phyloP scores from a whole-genome alignment of 2,797 vertebrate species.

The Muscicapa comitata region DNA sequence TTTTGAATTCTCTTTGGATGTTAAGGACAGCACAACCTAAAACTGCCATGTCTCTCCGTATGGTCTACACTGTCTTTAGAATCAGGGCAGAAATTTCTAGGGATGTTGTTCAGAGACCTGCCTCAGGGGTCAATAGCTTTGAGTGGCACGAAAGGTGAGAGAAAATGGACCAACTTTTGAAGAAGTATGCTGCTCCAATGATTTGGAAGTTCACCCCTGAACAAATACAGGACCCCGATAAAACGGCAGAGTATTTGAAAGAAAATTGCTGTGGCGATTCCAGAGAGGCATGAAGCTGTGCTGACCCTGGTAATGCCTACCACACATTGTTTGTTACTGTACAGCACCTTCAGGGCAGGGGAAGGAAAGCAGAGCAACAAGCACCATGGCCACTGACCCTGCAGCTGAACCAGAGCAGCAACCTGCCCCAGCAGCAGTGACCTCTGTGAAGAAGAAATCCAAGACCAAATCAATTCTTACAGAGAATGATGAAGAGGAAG shows the following conservation, averaged over 20 bases:
- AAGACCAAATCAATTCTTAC: background rate
- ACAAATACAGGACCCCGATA: background rate
- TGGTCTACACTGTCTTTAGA: background rate
- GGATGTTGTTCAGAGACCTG: background rate
- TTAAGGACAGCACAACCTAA: background rate
- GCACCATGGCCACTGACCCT: background rate
- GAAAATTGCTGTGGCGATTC: background rate
- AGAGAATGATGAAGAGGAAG: background rate
- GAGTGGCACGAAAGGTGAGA: no score
- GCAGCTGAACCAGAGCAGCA: background rate
- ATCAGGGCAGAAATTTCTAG: background rate
- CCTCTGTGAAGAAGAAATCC: background rate
- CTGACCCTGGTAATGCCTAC: background rate
- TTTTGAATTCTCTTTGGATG: background rate
- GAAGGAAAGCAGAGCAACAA: background rate
- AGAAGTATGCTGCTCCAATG: background rate
- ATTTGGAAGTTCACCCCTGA: background rate
- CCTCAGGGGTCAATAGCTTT: background rate
- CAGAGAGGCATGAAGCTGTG: background rate
- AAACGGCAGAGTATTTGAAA: background rate
- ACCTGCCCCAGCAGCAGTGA: rapidly evolving
- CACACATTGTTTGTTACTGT: background rate
- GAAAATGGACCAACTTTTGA: background rate
- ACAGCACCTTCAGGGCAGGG: background rate
- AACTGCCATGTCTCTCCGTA: background rate